These are phyloP conservation scores for Rhamphomyia laevipes DNA, from an alignment of 2,888 invertebrate genomes.

Conservation along the genomic window DNA sequence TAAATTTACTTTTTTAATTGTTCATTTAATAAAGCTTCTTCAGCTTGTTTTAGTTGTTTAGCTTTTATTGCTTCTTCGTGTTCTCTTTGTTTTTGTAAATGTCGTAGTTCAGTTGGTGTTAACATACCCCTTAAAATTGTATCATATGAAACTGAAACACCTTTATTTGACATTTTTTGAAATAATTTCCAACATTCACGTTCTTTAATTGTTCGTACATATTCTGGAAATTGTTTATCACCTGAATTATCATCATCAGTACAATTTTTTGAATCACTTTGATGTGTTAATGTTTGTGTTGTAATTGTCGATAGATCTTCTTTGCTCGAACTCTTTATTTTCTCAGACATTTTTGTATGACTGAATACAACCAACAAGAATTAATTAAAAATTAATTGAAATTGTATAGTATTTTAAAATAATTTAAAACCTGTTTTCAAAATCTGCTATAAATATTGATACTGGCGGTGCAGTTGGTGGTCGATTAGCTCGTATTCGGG, in stretches of 20 bases:
- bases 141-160: constrained; percentile 54
- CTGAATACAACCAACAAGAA: neutral
- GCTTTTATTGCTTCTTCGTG: constrained; percentile 18
- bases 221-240: constrained; percentile 35
- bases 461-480: constrained; percentile 36
- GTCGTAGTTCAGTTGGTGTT: constrained; percentile 58
- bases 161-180: constrained; percentile 54
- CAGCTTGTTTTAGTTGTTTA: neutral
- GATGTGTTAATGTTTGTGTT: neutral
- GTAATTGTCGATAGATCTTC: neutral
- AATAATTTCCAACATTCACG: constrained; percentile 58
- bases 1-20: too few species aligned
- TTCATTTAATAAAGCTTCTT: too few species aligned
- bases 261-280: neutral
- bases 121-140: constrained; percentile 58
- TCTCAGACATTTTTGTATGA: constrained; percentile 7
- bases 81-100: constrained; percentile 40
- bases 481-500: constrained; percentile 31
- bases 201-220: constrained; percentile 44
- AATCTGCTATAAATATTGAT: constrained; percentile 27
- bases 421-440: constrained; percentile 15
- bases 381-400: neutral
- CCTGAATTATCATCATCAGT: constrained; percentile 5
- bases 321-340: constrained; percentile 14
- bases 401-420: neutral